Conservation (phyloP, 2,113 vertebrate genomes). For the Anas platyrhynchos region DNA sequence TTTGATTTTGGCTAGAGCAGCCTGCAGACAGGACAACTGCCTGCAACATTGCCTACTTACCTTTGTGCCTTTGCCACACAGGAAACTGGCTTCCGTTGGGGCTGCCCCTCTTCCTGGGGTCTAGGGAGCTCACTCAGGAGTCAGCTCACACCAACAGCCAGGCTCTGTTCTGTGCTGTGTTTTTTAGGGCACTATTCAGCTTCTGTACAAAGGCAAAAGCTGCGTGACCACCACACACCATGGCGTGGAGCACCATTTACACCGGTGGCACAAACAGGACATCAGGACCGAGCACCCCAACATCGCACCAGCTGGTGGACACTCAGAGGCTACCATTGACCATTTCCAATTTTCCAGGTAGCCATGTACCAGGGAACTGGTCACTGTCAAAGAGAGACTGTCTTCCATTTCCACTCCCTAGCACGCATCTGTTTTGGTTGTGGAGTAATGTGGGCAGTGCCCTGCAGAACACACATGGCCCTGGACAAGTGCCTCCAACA, state of each 20-base stretch:
- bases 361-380: neutral
- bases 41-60: neutral
- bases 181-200: neutral
- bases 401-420: neutral
- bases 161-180: neutral
- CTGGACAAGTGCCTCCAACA: neutral
- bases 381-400: neutral
- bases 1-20: neutral
- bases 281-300: neutral
- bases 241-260: neutral
- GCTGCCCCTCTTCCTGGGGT: rapidly evolving
- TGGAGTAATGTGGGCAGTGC: rapidly evolving
- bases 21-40: rapidly evolving
- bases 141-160: neutral
- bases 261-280: neutral
- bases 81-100: rapidly evolving
- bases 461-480: neutral
- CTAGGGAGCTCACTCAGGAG: neutral
- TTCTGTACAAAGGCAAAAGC: neutral
- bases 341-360: neutral
- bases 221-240: neutral
- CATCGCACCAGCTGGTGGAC: neutral
- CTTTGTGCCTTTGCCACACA: neutral
- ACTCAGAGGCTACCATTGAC: neutral
- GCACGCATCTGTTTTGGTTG: neutral